Base-by-base conservation (phyloP, 2,888 invertebrate species). In the Calameuta filiformis region DNA sequence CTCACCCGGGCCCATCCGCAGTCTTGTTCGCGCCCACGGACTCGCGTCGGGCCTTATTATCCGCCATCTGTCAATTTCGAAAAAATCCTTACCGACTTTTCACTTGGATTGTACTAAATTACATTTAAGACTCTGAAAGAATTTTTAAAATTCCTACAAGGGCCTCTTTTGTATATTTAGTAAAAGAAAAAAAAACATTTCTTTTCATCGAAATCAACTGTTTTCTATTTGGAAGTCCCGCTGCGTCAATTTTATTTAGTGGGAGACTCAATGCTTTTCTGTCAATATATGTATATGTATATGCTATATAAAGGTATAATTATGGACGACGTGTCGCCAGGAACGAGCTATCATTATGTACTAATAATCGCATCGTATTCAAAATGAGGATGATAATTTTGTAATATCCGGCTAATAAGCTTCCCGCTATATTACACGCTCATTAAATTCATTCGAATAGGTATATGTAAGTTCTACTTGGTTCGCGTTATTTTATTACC, bases 11-110 rank as follows among this genome's bases (percentile, higher is more conserved):
- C 85, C 86, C 86, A 87, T 87, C 85, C 86, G 85, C 87, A 84
- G 87, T 85, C 86, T 85, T 86, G 87, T 89, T 89, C 86, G 85
- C 87, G 89, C 89, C 89, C 87, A 89, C 88, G 86, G 84, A 81
- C 80, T 83, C 83, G 82, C 83, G 81, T 78, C 82, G 81, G 81
- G 79, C 83, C 81, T 84, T 85, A 87, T 87, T 84, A 85, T 84
- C 82, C 81, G 84, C 83, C 85, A 88, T 89, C 84, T 87, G 88
- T 89, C 89, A 88, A 87, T 85, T 84, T 76, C 30, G 71, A 71
- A 34, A 71, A 71, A 23, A 12, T 12, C 33, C 71, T 71, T 71
- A 71, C 34, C 15, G 12, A 71, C 71, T 71, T 71, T 56, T 23
- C 56, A 56, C 56, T 56, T 56, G 56, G 56, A 56, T 9, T 23